Percentiles rank a stretch among this genome's conserved stretches.
These are phyloP conservation scores for Mongoloraphidia duomilia DNA, from an alignment of 2,888 invertebrate genomes.

Conservation along the genomic window DNA sequence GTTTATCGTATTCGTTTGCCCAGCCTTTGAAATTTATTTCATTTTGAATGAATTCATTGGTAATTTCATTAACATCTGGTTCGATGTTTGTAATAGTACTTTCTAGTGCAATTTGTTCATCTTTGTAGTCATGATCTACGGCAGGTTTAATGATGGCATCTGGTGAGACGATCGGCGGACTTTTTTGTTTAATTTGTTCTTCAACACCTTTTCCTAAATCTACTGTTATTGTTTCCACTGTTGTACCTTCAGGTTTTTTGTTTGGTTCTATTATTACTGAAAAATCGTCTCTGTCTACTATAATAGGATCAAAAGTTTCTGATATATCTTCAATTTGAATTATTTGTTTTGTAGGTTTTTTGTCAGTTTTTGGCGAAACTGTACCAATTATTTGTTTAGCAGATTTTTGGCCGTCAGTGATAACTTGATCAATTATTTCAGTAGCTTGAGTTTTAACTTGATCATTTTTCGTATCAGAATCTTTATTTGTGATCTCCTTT, in stretches of 20 bases:
- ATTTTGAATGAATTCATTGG: slow-evolving; percentile 23
- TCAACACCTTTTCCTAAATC: slow-evolving; percentile 21
- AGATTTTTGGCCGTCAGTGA: background rate
- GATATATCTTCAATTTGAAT: slow-evolving; percentile 21
- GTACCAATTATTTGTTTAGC: background rate
- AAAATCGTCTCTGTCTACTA: slow-evolving; percentile 25
- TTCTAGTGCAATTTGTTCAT: slow-evolving; percentile 17
- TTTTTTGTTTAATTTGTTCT: slow-evolving; percentile 20
- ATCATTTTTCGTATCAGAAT: background rate
- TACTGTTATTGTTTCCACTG: slow-evolving; percentile 21
- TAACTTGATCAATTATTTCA: background rate
- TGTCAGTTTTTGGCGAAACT: background rate
- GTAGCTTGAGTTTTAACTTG: background rate
- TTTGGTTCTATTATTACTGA: slow-evolving; percentile 23
- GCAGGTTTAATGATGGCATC: slow-evolving; percentile 19
- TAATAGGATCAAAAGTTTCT: slow-evolving; percentile 23
- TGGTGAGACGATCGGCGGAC: slow-evolving; percentile 20
- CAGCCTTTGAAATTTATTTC: slow-evolving; percentile 23
- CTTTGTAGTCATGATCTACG: slow-evolving; percentile 10
- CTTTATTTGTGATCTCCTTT: too few species aligned
- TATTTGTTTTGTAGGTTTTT: slow-evolving; percentile 15
- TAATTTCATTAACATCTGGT: slow-evolving; percentile 15
- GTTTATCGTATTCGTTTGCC: slow-evolving; percentile 19
- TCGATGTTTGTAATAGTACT: slow-evolving; percentile 22
- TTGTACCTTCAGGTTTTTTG: slow-evolving; percentile 20